Evolutionary conservation across 2,888 invertebrate species (phyloP).

Genomic region (Aplocera efformata): DNA sequence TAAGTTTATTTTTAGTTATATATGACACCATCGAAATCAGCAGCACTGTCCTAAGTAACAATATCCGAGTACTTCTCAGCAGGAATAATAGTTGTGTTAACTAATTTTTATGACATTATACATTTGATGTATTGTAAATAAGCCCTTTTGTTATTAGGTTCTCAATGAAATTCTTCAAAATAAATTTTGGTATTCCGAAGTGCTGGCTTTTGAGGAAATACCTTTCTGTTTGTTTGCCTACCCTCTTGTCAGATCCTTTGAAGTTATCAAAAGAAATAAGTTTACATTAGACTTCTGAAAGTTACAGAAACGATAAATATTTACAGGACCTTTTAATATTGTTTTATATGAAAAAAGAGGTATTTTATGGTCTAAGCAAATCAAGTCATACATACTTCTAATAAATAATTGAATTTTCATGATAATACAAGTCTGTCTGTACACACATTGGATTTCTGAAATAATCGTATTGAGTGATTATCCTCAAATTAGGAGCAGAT

Average conservation of each 20-base stretch:
- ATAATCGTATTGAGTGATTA: conserved; percentile 5
- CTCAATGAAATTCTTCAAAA: too few species aligned
- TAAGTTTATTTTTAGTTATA: too few species aligned
- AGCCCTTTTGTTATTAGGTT: too few species aligned
- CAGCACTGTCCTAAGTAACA: too few species aligned
- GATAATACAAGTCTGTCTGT: too few species aligned
- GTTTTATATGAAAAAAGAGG: conserved; percentile 7
- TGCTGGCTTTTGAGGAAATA: conserved; percentile 6
- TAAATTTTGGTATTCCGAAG: conserved; percentile 7
- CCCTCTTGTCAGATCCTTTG: conserved; percentile 15
- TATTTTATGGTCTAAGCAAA: not conserved
- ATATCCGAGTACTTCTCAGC: too few species aligned
- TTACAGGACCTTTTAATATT: conserved; percentile 13
- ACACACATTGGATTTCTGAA: not conserved
- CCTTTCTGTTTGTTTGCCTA: conserved; percentile 10
- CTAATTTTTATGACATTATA: too few species aligned
- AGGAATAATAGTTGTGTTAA: too few species aligned
- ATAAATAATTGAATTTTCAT: too few species aligned
- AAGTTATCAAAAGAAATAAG: conserved; percentile 19
- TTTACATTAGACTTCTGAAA: conserved; percentile 14
- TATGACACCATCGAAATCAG: too few species aligned
- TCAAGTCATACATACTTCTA: too few species aligned
- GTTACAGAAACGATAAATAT: conserved; percentile 14
- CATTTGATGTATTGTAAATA: too few species aligned
- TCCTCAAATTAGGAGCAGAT: conserved; percentile 4